Percentiles rank a stretch among this genome's conserved stretches.
Evolutionary conservation across 2,888 invertebrate genomes (phyloP).

Genomic region (Xiphydria camelus): DNA sequence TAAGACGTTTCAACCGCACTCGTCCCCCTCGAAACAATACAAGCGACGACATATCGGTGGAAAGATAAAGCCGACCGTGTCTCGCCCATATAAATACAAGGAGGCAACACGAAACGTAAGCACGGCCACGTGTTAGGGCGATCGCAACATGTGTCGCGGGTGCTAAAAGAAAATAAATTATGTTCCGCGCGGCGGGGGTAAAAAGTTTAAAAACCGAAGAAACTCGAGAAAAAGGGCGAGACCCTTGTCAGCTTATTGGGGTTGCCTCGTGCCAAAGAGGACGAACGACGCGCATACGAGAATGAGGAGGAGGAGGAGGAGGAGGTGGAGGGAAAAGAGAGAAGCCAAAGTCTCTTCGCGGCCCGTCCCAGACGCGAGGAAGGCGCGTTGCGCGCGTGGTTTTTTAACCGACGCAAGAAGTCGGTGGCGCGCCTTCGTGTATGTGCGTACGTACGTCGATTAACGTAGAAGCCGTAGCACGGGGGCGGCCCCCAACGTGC

Average conservation of each 20-base stretch:
- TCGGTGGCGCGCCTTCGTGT: no score
- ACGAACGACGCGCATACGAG: conserved; percentile 1
- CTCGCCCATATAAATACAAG: neutral
- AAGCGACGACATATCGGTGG: no score
- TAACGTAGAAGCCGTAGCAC: no score
- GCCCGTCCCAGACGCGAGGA: neutral
- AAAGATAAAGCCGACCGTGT: no score
- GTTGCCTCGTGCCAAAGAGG: conserved; percentile 32
- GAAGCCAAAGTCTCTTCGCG: neutral
- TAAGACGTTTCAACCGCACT: no score
- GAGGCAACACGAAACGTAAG: conserved; percentile 16
- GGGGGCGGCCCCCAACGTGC: no score
- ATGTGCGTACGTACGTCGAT: no score
- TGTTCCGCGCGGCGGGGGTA: conserved; percentile 19
- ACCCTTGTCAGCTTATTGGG: conserved; percentile 31
- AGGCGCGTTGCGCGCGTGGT: no score
- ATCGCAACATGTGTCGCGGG: conserved; percentile 47
- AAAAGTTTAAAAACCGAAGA: conserved; percentile 25
- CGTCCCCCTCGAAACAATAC: no score
- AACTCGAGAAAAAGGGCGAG: conserved; percentile 40
- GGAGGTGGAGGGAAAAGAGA: neutral
- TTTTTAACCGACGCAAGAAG: no score
- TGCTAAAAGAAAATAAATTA: conserved; percentile 48
- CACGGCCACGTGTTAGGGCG: conserved; percentile 23
- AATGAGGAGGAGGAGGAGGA: neutral